phyloP scores from a whole-genome alignment of 1,140 invertebrate genomes.

The Lysiphlebus fabarum region DNA sequence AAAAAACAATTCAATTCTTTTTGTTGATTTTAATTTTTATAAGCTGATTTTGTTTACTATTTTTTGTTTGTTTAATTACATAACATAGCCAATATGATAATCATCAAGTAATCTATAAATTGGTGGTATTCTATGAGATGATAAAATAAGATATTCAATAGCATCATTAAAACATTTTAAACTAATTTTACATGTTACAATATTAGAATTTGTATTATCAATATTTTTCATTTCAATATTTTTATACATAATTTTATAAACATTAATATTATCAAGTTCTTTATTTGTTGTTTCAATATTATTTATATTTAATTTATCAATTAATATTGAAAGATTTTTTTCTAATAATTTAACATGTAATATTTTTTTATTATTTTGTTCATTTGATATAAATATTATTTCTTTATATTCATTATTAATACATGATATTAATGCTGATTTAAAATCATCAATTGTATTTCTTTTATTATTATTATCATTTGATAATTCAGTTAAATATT shows the following conservation, averaged over 20 bases:
- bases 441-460: conserved; percentile 43
- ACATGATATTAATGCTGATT: conserved; percentile 37
- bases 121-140: conserved; percentile 44
- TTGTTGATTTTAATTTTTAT: too few species aligned
- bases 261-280: conserved; percentile 31
- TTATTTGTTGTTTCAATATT: conserved; percentile 22
- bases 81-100: conserved; percentile 42
- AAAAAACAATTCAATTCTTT: too few species aligned
- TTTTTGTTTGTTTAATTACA: too few species aligned
- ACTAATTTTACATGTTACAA: conserved; percentile 38
- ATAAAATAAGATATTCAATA: conserved; percentile 41
- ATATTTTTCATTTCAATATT: conserved; percentile 29
- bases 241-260: conserved; percentile 46
- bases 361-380: conserved; percentile 37
- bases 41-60: too few species aligned
- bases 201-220: conserved; percentile 29
- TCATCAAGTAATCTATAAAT: conserved; percentile 38
- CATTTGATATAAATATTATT: conserved; percentile 39
- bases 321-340: conserved; percentile 41
- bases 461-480: conserved; percentile 23
- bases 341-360: conserved; percentile 46
- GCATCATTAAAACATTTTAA: conserved; percentile 40
- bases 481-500: conserved; percentile 30
- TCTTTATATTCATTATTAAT: conserved; percentile 33
- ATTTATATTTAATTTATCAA: too few species aligned